phyloP scores from a whole-genome alignment of 2,113 vertebrate genomes.

The Corvus moneduloides region DNA sequence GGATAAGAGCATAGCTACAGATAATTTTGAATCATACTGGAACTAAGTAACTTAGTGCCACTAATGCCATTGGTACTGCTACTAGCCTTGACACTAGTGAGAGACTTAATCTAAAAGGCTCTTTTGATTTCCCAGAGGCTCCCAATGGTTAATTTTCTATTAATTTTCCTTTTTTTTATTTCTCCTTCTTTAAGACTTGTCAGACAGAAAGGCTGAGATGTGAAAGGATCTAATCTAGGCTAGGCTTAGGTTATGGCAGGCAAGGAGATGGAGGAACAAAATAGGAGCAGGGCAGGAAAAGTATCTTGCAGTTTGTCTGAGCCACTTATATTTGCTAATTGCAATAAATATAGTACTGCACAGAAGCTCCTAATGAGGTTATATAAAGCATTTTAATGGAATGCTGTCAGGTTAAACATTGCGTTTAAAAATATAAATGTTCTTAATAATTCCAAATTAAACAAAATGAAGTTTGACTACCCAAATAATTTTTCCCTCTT shows the following conservation, averaged over 20 bases:
- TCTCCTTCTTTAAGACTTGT: neutral
- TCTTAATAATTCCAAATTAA: conserved; percentile 23
- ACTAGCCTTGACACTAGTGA: neutral
- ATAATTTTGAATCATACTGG: conserved; percentile 40
- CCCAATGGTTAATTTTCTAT: conserved; percentile 14
- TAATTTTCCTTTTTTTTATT: neutral
- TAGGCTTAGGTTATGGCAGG: neutral
- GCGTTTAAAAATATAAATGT: neutral
- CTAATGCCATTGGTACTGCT: conserved; percentile 38
- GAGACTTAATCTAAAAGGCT: conserved; percentile 6
- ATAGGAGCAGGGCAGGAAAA: neutral
- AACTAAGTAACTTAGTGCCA: conserved; percentile 50
- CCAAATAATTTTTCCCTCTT: neutral
- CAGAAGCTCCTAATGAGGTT: conserved; percentile 50
- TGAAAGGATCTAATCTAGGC: conserved; percentile 14
- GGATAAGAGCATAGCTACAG: conserved; percentile 34
- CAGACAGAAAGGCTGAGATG: neutral
- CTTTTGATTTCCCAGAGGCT: conserved; percentile 10
- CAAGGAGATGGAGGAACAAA: neutral
- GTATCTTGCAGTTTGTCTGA: neutral
- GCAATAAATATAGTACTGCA: neutral
- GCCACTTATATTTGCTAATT: conserved; percentile 46
- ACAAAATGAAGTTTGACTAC: neutral
- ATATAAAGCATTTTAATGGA: conserved; percentile 9
- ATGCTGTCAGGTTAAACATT: neutral